Percentiles rank a stretch among this genome's conserved stretches.
Evolutionary conservation across 2,113 vertebrate genomes (phyloP).

Genomic region (Erinaceus europaeus): DNA sequence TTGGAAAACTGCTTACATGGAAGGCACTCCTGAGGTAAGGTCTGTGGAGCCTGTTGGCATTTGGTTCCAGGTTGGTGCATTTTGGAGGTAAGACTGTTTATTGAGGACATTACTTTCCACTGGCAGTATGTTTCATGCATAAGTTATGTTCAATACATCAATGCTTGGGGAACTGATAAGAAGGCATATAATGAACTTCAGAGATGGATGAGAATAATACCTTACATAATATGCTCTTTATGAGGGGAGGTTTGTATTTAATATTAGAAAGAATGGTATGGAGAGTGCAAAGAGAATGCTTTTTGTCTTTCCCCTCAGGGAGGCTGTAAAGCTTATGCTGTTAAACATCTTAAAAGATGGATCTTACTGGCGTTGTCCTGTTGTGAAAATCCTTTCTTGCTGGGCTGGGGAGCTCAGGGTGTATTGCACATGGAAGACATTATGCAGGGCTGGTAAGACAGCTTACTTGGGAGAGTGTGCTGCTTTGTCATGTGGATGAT

Average conservation of each 20-base stretch:
- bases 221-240: constrained; percentile 33
- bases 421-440: neutral
- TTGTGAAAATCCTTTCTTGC: neutral
- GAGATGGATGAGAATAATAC: constrained; percentile 31
- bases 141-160: constrained; percentile 24
- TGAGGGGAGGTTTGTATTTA: constrained; percentile 46
- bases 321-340: constrained; percentile 24
- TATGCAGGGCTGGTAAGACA: neutral
- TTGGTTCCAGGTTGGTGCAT: neutral
- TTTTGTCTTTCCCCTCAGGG: neutral
- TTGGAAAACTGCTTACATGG: constrained; percentile 5
- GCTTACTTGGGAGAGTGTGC: no score
- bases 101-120: constrained; percentile 22
- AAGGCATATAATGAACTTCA: constrained; percentile 32
- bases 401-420: neutral
- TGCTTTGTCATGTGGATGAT: no score
- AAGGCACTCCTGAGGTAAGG: neutral
- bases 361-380: neutral
- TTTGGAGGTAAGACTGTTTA: constrained; percentile 4
- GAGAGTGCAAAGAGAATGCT: neutral
- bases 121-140: constrained; percentile 17
- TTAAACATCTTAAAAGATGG: neutral
- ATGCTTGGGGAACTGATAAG: constrained; percentile 3
- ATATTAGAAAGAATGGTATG: constrained; percentile 22
- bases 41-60: neutral